Conservation (phyloP, 1,140 invertebrate genomes). For the Luehdorfia chinensis region DNA sequence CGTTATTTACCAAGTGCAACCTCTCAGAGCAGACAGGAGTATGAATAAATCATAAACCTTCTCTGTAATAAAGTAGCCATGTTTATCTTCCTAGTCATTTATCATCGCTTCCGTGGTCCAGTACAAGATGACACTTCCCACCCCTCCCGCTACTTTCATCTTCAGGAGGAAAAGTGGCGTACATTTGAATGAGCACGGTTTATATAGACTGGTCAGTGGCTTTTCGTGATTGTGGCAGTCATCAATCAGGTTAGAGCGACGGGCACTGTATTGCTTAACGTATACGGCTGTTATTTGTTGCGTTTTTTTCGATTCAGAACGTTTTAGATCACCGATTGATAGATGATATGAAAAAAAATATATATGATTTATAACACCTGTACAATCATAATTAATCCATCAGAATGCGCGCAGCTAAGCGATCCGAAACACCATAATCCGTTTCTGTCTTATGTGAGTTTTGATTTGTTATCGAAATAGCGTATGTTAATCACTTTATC, state of each 20-base stretch:
- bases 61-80: conserved; percentile 68
- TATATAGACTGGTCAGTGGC: conserved; percentile 23
- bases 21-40: conserved; percentile 55
- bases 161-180: not conserved
- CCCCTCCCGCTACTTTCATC: conserved; percentile 4
- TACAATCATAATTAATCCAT: not conserved
- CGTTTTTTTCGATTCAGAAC: conserved; percentile 9
- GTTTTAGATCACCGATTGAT: conserved; percentile 11
- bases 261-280: conserved; percentile 46
- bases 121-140: conserved; percentile 26
- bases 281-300: conserved; percentile 21
- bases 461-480: conserved; percentile 1
- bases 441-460: conserved; percentile 9
- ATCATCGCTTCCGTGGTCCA: conserved; percentile 50
- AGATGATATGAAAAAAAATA: conserved; percentile 13
- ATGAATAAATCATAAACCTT: conserved; percentile 70
- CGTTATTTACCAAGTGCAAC: conserved; percentile 34
- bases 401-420: not conserved
- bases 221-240: conserved; percentile 37
- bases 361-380: conserved; percentile 7
- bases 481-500: too few relatives aligned
- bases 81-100: conserved; percentile 60
- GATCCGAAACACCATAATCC: not conserved
- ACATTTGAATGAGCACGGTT: conserved; percentile 13
- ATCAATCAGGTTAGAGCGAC: conserved; percentile 50